Conservation (phyloP, 2,113 vertebrate genomes). For the Emydura subglobosa region DNA sequence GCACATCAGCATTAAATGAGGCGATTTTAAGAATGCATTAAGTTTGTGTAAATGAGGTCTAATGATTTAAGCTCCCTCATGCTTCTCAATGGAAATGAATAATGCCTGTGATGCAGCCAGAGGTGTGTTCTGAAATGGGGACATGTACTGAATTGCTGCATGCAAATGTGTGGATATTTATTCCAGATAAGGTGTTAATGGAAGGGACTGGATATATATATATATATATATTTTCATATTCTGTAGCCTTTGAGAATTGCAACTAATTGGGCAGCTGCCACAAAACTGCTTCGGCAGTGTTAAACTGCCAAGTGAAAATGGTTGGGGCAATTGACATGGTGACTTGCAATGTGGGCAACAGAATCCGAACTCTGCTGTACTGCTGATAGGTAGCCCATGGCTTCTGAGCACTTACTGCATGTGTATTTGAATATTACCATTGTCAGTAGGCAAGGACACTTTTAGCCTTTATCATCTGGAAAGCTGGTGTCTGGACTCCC, state of each 20-base stretch:
- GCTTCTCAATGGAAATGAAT: conserved; percentile 58
- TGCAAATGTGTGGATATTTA: conserved; percentile 31
- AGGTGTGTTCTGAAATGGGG: conserved; percentile 28
- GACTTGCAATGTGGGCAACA: conserved; percentile 58
- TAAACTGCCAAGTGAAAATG: background rate
- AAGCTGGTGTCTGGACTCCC: background rate
- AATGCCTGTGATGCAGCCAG: conserved; percentile 8
- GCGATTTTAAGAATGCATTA: conserved; percentile 39
- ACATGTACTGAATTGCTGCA: background rate
- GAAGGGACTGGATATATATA: background rate
- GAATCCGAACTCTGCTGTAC: background rate
- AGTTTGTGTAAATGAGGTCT: conserved; percentile 40
- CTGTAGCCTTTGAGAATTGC: background rate
- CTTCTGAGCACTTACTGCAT: background rate
- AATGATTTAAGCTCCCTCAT: conserved; percentile 64
- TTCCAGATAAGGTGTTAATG: background rate
- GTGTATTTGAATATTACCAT: background rate
- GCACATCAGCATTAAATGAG: background rate
- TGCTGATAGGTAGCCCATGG: conserved; percentile 18
- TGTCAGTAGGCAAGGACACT: background rate
- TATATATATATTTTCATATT: background rate
- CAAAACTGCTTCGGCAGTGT: background rate
- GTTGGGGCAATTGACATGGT: conserved; percentile 39
- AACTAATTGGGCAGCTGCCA: background rate
- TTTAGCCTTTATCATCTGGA: background rate